Evolutionary conservation across 1,140 invertebrate species (phyloP).

Genomic region (Heliothis virescens): DNA sequence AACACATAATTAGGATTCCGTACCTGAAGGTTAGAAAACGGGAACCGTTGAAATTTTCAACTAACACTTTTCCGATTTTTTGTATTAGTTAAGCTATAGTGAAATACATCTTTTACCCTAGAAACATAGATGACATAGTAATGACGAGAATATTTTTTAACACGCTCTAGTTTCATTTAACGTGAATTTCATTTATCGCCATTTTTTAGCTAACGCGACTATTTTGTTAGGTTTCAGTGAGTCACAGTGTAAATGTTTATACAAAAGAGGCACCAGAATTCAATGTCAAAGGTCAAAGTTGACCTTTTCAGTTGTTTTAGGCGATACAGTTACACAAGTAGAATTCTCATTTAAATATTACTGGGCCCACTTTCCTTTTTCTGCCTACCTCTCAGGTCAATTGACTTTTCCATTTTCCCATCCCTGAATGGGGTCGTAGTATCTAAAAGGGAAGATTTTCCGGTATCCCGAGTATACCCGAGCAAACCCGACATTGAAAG

Average conservation of each 20-base stretch:
- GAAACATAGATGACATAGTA: too few species aligned
- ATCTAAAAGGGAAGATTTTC: conserved; percentile 4
- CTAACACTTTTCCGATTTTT: too few species aligned
- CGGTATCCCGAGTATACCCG: neutral
- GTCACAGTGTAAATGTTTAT: neutral
- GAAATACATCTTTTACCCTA: too few species aligned
- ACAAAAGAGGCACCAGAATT: neutral
- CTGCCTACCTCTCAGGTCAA: neutral
- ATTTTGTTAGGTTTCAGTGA: neutral
- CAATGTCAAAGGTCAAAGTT: neutral
- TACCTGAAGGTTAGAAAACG: too few species aligned
- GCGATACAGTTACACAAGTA: neutral
- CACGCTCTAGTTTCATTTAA: too few species aligned
- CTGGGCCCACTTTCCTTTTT: neutral
- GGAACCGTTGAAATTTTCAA: too few species aligned
- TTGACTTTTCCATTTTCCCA: conserved; percentile 3
- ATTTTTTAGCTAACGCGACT: neutral
- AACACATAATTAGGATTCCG: too few species aligned
- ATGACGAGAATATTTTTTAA: neutral
- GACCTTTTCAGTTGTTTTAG: neutral
- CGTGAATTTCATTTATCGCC: too few species aligned
- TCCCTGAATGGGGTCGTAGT: neutral
- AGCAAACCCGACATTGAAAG: neutral
- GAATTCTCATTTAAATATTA: conserved; percentile 26
- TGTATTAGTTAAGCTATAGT: too few species aligned